Conservation (phyloP, 2,797 vertebrate species). For the Capromys pilorides region DNA sequence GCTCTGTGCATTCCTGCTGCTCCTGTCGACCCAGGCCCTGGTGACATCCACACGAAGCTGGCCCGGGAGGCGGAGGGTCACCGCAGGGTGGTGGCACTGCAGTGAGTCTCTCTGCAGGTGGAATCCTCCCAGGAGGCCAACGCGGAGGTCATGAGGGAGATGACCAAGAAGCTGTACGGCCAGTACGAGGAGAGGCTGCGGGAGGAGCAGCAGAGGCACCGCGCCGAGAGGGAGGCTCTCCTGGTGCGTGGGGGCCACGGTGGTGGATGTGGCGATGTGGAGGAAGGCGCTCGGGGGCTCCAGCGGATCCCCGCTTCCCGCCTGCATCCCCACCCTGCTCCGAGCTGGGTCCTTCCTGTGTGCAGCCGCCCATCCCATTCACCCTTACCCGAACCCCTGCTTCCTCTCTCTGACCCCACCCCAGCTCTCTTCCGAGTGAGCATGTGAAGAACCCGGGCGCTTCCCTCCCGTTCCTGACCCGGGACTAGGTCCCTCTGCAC, state of each 20-base stretch:
- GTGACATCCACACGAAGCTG: rapidly evolving
- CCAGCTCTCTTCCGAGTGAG: background rate
- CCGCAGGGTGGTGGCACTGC: background rate
- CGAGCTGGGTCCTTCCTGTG: background rate
- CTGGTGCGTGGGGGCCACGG: constrained; percentile 85
- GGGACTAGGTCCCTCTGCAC: background rate
- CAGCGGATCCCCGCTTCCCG: background rate
- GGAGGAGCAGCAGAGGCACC: constrained; percentile 91
- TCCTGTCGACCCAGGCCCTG: background rate
- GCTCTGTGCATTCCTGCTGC: background rate
- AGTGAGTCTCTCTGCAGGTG: constrained; percentile 86
- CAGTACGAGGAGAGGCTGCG: constrained; percentile 92
- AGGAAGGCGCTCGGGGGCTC: background rate
- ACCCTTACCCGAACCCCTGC: background rate
- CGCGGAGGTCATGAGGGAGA: constrained; percentile 90
- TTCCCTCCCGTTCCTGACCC: background rate
- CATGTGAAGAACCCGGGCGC: background rate
- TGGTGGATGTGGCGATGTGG: rapidly evolving
- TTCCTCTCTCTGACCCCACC: background rate
- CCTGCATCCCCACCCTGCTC: background rate
- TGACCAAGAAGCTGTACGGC: constrained; percentile 91
- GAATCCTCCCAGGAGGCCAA: constrained; percentile 92
- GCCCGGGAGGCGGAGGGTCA: rapidly evolving
- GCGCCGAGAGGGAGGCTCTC: constrained; percentile 92
- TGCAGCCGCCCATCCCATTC: background rate